Percentiles rank a stretch among this genome's conserved stretches.
phyloP scores from a whole-genome alignment of 2,888 invertebrate genomes.

The Portevinia maculata region DNA sequence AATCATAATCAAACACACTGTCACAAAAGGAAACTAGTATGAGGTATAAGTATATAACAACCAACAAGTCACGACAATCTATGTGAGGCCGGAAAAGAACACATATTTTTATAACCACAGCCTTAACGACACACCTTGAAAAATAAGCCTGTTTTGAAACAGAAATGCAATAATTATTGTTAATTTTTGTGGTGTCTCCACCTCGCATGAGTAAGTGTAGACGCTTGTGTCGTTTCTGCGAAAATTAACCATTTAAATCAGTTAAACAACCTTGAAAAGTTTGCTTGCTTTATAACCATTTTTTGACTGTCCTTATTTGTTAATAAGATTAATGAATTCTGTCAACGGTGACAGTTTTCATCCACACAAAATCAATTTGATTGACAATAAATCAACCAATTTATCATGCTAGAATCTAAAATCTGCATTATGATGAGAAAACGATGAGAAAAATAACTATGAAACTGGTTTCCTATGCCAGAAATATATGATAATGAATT shows the following conservation, averaged over 20 bases:
- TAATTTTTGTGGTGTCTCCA: slow-evolving; percentile 9
- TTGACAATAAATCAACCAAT: neutral
- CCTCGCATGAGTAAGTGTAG: slow-evolving; percentile 13
- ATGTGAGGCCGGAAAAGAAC: neutral
- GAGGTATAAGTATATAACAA: neutral
- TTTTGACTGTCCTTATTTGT: slow-evolving; percentile 16
- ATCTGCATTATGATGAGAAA: neutral
- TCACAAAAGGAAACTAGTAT: neutral
- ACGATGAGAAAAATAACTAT: neutral
- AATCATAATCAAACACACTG: neutral
- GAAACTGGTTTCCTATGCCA: neutral
- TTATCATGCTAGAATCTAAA: neutral
- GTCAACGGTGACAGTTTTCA: neutral
- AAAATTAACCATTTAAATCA: slow-evolving; percentile 24
- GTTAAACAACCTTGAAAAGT: slow-evolving; percentile 15
- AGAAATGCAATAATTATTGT: neutral
- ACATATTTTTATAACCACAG: neutral
- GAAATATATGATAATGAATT: slow-evolving; percentile 6
- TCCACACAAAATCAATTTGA: slow-evolving; percentile 1
- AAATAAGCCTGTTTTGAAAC: slow-evolving; percentile 4
- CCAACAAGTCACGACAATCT: neutral
- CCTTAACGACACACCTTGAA: neutral
- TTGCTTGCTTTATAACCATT: neutral
- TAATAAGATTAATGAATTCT: slow-evolving; percentile 23
- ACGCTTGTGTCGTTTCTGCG: slow-evolving; percentile 5